A percentile compares a stretch with the other conserved stretches of the same genome.
Evolutionary conservation across 2,113 vertebrate genomes (phyloP).

Genomic region (Thamnaconus septentrionalis): DNA sequence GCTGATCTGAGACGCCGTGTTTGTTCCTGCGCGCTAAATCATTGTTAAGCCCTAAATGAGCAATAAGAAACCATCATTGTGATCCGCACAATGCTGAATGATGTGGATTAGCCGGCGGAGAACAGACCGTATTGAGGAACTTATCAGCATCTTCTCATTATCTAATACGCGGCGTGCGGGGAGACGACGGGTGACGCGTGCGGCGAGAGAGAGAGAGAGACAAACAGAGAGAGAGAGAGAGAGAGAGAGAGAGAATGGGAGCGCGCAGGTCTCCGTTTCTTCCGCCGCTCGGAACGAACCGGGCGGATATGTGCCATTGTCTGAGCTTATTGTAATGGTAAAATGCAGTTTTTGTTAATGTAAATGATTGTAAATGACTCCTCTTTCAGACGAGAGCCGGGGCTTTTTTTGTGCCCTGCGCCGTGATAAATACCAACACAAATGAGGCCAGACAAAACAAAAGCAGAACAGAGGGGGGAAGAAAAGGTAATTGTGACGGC

Average conservation of each 20-base stretch:
- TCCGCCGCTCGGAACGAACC: constrained; percentile 55
- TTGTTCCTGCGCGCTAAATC: constrained; percentile 55
- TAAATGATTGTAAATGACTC: constrained; percentile 74
- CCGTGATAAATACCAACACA: constrained; percentile 68
- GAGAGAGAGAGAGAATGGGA: constrained; percentile 42
- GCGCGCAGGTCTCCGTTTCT: constrained; percentile 44
- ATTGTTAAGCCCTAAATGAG: constrained; percentile 64
- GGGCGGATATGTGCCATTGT: constrained; percentile 65
- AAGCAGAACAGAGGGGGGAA: constrained; percentile 54
- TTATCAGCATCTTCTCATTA: constrained; percentile 73
- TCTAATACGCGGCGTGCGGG: constrained; percentile 63
- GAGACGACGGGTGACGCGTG: constrained; percentile 41
- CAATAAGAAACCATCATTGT: constrained; percentile 68
- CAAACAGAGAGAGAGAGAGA: too few species aligned
- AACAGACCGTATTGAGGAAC: constrained; percentile 63
- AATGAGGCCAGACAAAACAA: constrained; percentile 70
- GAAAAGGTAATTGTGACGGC: constrained; percentile 32
- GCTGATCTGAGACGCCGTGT: constrained; percentile 59
- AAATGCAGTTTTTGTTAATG: constrained; percentile 72
- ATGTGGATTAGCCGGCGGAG: constrained; percentile 64
- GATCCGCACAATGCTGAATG: constrained; percentile 63
- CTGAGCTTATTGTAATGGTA: constrained; percentile 75
- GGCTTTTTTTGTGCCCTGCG: constrained; percentile 54
- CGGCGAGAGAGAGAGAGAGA: constrained; percentile 1
- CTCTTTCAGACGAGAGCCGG: constrained; percentile 60